These are phyloP conservation scores for Margarornis squamiger DNA, from an alignment of 2,797 vertebrate species.

Conservation along the genomic window DNA sequence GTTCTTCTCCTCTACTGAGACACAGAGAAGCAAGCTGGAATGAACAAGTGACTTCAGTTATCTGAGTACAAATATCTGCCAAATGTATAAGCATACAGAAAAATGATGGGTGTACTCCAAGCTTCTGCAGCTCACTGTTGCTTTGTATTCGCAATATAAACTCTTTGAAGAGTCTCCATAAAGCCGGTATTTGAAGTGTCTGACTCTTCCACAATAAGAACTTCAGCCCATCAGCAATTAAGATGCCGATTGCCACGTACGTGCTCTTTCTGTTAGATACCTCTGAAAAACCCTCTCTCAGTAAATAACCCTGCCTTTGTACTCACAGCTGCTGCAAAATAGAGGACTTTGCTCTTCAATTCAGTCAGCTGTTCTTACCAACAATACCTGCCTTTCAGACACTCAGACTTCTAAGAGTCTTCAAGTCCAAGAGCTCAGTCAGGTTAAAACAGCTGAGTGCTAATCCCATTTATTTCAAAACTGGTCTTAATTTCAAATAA, in stretches of 20 bases:
- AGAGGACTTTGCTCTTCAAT: conserved; percentile 6
- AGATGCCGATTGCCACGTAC: background rate
- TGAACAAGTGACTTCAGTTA: background rate
- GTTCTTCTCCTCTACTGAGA: background rate
- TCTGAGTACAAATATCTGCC: background rate
- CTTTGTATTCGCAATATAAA: background rate
- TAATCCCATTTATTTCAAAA: conserved; percentile 3
- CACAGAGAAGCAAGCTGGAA: background rate
- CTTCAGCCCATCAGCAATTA: background rate
- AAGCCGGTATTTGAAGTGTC: background rate
- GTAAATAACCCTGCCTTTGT: conserved; percentile 8
- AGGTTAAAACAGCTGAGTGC: background rate
- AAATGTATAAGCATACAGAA: background rate
- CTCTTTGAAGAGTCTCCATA: background rate
- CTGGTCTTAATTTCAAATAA: background rate
- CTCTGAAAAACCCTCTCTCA: background rate
- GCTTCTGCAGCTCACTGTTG: background rate
- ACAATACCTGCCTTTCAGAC: conserved; percentile 51
- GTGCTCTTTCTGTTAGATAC: background rate
- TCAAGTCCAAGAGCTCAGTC: background rate
- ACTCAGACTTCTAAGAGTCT: background rate
- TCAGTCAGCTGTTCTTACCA: conserved; percentile 19
- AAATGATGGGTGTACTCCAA: background rate
- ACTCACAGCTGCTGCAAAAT: background rate
- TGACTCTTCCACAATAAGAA: background rate